Evolutionary conservation across 2,113 vertebrate genomes (phyloP), one percentile per base, ranked within the genome.

Genomic region (Gobius niger): DNA sequence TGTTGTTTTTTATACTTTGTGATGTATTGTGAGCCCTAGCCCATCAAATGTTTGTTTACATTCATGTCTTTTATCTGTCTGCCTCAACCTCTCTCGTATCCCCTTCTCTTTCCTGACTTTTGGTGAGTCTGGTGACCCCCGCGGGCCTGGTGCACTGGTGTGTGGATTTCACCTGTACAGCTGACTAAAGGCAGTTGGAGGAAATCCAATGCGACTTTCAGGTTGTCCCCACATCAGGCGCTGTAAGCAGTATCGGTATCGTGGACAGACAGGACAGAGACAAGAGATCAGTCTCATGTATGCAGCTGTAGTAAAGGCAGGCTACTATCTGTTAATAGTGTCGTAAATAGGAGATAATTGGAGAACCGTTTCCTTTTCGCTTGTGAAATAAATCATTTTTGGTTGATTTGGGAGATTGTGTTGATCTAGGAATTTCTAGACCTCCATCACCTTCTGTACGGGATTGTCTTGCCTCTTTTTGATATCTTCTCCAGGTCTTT

Each of bases 91-190:
- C 24, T 34, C 24, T 34, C 5, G 3, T 10, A 4, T 47, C 15
- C n/a, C 44, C 46, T 49, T 42, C 14, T 62, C 78, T 71, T n/a
- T 44, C 72, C 67, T 77, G 80, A 85, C 80, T 78, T 78, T 76
- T 80, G 72, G 70, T 65, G 50, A 73, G 75, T 78, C 40, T 63
- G 81, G 85, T 10, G 85, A 89, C 85, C 70, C 40, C 5, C 24
- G n/a, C n/a, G n/a, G 49, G 56, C 19, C 6, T 42, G 11, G 49
- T 71, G 72, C 73, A 51, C 70, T 78, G 24, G 57, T 87, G 87
- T 85, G 87, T 85, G 68, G 77, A 73, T 88, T 87, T 88, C 82
- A 81, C 70, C 76, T 70, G 57, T 66, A 65, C 40, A 82, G 87
- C 89, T 89, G 86, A 89, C 75, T 44, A 60, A 5, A 73, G 70